These are phyloP conservation scores for Tenthredo mesomela DNA, from an alignment of 2,888 invertebrate genomes.

Conservation along the genomic window DNA sequence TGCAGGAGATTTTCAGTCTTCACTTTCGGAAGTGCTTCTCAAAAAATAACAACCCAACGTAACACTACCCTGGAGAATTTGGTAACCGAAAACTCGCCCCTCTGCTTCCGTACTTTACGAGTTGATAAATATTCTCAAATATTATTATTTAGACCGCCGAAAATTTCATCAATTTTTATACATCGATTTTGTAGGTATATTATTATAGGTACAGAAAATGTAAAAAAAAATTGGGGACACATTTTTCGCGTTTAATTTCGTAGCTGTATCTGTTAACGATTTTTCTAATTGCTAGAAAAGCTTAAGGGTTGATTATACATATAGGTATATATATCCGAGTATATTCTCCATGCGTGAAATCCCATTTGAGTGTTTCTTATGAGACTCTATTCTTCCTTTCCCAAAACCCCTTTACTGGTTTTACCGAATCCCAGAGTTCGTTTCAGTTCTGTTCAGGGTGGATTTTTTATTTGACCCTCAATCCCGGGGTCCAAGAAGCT, in stretches of 20 bases:
- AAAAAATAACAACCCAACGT: slow-evolving; percentile 15
- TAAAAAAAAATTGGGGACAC: not conserved
- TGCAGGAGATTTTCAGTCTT: not conserved
- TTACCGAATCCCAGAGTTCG: slow-evolving; percentile 12
- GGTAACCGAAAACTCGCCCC: not conserved
- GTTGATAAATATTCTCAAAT: not conserved
- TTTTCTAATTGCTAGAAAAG: not conserved
- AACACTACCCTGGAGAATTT: not conserved
- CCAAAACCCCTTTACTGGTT: slow-evolving; percentile 26
- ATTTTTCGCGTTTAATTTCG: not conserved
- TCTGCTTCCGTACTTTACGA: not conserved
- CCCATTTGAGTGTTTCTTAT: slow-evolving; percentile 30
- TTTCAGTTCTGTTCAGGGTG: not conserved
- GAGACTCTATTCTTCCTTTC: not conserved
- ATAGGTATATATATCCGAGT: not conserved
- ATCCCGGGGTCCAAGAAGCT: not conserved
- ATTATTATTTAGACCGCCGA: not conserved
- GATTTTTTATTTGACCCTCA: slow-evolving; percentile 36
- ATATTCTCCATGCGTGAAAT: not conserved
- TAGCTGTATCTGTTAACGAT: not conserved
- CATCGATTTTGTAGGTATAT: not conserved
- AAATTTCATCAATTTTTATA: not conserved
- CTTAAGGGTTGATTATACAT: not conserved
- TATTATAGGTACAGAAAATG: no score
- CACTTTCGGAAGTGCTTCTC: slow-evolving; percentile 6